Evolutionary conservation across 2,797 vertebrate species (phyloP).

Genomic region (Thalassophryne amazonica): DNA sequence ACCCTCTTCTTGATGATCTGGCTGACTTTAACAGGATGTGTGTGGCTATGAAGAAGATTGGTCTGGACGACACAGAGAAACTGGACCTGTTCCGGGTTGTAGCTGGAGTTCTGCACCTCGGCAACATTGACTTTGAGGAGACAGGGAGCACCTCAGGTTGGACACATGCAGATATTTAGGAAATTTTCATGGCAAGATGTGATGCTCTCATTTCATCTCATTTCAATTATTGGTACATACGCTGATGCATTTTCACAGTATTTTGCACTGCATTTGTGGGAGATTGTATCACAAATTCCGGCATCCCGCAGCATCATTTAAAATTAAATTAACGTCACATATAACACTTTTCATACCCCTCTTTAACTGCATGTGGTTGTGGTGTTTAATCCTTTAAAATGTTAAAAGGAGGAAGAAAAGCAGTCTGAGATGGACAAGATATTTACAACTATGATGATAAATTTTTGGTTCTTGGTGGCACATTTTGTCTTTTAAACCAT

Average conservation of each 20-base stretch:
- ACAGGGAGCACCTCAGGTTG: slow-evolving; percentile 94
- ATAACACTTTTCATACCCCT: too few relatives aligned
- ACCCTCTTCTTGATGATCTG: slow-evolving; percentile 92
- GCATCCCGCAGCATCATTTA: too few relatives aligned
- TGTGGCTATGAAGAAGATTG: slow-evolving; percentile 96
- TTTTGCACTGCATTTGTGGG: too few relatives aligned
- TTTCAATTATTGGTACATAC: too few relatives aligned
- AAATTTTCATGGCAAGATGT: neutral
- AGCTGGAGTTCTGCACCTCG: slow-evolving; percentile 94
- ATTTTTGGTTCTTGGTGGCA: neutral
- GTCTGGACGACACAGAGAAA: slow-evolving; percentile 92
- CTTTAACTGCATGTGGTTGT: too few relatives aligned
- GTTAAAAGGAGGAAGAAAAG: too few relatives aligned
- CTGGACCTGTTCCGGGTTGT: slow-evolving; percentile 96
- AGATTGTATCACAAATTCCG: too few relatives aligned
- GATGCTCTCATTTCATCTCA: neutral
- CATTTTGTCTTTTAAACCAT: neutral
- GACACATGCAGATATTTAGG: neutral
- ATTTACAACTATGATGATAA: neutral
- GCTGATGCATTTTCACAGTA: too few relatives aligned
- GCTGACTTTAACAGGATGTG: slow-evolving; percentile 98
- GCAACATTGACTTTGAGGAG: slow-evolving; percentile 98
- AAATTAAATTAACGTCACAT: too few relatives aligned
- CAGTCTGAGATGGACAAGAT: too few relatives aligned
- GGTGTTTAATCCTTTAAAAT: too few relatives aligned